These are phyloP conservation scores for Drosophila phalerata DNA, from an alignment of 2,888 invertebrate genomes.

Conservation along the genomic window DNA sequence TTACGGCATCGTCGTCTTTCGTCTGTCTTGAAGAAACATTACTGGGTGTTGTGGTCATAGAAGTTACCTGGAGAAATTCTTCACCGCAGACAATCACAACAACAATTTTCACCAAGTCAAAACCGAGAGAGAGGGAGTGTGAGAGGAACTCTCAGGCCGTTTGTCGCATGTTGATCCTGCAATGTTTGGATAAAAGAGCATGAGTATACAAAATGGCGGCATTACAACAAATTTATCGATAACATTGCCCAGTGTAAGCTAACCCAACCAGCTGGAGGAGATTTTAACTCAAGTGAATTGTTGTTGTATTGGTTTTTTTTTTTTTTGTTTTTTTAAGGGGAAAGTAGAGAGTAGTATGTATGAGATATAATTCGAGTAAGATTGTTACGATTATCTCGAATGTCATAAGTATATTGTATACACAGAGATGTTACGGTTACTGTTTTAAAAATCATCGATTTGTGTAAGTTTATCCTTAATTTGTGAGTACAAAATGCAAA, in stretches of 20 bases:
- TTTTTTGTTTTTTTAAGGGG: neutral
- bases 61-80: constrained; percentile 69
- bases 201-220: constrained; percentile 18
- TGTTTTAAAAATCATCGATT: neutral
- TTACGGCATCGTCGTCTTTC: constrained; percentile 27
- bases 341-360: constrained; percentile 22
- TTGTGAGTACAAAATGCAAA: constrained; percentile 15
- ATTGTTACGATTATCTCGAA: constrained; percentile 22
- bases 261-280: constrained; percentile 21
- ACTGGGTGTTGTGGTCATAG: constrained; percentile 70
- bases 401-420: constrained; percentile 16
- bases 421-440: constrained; percentile 14
- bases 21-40: constrained; percentile 76
- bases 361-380: constrained; percentile 20
- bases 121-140: neutral
- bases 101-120: neutral
- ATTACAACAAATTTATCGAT: constrained; percentile 8
- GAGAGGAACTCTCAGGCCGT: neutral
- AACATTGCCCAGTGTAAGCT: constrained; percentile 22
- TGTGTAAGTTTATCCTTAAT: neutral
- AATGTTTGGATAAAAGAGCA: constrained; percentile 42
- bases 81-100: constrained; percentile 20
- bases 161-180: constrained; percentile 22
- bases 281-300: constrained; percentile 22
- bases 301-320: neutral